Evolutionary conservation across 2,113 vertebrate species (phyloP).

Genomic region (Protobothrops flavoviridis): DNA sequence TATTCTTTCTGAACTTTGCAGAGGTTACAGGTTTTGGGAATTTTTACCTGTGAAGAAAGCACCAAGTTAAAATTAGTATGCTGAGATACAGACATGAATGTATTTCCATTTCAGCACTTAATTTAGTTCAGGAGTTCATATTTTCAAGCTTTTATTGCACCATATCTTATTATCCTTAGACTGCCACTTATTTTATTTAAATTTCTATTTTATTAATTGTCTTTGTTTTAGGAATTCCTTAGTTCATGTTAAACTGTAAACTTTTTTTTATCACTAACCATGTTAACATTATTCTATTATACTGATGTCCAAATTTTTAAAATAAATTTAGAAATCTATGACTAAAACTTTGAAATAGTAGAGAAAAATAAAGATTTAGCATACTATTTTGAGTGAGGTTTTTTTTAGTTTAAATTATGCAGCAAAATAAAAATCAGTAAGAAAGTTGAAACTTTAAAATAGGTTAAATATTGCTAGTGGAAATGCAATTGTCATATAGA

Average conservation of each 20-base stretch:
- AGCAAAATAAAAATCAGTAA: not conserved
- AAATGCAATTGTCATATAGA: not conserved
- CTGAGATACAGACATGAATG: not conserved
- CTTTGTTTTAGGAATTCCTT: not conserved
- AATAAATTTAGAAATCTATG: not conserved
- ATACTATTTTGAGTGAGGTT: not conserved
- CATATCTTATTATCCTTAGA: not conserved
- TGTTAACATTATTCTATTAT: not conserved
- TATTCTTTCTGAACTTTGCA: not conserved
- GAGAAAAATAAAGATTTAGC: not conserved
- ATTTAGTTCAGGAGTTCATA: not conserved
- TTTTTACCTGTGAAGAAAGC: not conserved
- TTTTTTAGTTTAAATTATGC: not conserved
- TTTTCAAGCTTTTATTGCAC: not conserved
- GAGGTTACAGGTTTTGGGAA: not conserved
- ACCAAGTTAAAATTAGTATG: not conserved
- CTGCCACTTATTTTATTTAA: not conserved
- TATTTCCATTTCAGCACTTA: not conserved
- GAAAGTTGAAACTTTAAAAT: not conserved
- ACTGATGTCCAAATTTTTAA: not conserved
- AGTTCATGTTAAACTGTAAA: not conserved
- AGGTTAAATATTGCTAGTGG: not conserved
- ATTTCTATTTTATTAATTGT: not conserved
- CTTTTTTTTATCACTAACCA: not conserved
- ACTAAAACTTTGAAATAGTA: not conserved